Conservation (phyloP, 2,797 vertebrate species). For the Choloepus didactylus region DNA sequence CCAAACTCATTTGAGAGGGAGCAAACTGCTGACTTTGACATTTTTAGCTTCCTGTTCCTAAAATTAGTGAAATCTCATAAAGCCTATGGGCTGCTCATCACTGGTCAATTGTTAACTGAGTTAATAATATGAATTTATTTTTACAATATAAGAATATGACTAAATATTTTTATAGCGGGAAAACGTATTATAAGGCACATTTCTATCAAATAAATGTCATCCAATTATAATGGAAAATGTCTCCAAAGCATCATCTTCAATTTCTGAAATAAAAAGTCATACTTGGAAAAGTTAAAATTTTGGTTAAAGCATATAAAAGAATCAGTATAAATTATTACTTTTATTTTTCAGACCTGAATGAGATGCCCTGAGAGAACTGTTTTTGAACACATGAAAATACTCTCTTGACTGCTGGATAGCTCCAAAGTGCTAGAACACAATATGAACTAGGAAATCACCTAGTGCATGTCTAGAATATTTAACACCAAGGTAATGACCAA, state of each 20-base stretch:
- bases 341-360: constrained; percentile 31
- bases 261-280: constrained; percentile 43
- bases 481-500: constrained; percentile 28
- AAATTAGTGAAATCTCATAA: neutral
- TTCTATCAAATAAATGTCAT: neutral
- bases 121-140: neutral
- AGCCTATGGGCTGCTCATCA: neutral
- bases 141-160: neutral
- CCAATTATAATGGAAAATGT: constrained; percentile 35
- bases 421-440: constrained; percentile 18
- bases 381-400: constrained; percentile 19
- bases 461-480: neutral
- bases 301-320: neutral
- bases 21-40: neutral
- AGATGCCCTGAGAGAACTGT: constrained; percentile 20
- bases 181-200: neutral
- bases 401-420: constrained; percentile 31
- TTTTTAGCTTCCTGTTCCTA: neutral
- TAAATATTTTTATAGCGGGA: constrained; percentile 1
- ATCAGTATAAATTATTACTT: constrained; percentile 17
- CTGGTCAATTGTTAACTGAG: neutral
- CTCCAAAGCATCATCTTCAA: constrained; percentile 33
- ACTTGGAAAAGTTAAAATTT: constrained; percentile 43
- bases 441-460: neutral
- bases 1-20: neutral